These are phyloP conservation scores for Hippocampus guttulatus DNA, from an alignment of 2,113 vertebrate genomes.

Conservation along the genomic window DNA sequence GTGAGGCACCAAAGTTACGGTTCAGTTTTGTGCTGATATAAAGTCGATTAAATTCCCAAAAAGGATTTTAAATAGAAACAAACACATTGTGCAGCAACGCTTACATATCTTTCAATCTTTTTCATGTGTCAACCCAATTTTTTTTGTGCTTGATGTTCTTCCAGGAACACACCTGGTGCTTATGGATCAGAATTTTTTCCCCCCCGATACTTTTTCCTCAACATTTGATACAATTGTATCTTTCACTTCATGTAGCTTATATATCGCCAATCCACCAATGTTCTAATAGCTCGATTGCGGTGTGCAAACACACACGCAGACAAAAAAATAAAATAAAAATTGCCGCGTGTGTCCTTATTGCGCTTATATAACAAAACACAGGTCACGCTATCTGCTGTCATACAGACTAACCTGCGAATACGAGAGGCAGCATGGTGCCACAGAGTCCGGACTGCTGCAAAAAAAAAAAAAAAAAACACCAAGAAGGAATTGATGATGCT, in stretches of 20 bases:
- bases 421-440: no score
- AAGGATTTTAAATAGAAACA: neutral
- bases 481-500: neutral
- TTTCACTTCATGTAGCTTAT: neutral
- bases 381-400: neutral
- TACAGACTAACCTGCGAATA: neutral
- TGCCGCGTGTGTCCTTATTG: neutral
- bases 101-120: slow-evolving; percentile 3
- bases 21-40: neutral
- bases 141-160: neutral
- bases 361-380: neutral
- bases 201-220: neutral
- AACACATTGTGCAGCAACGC: neutral
- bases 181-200: neutral
- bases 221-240: neutral
- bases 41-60: neutral
- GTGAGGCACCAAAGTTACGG: neutral
- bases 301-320: neutral
- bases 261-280: neutral
- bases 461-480: neutral
- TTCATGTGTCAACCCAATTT: neutral
- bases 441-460: neutral
- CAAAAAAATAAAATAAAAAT: neutral
- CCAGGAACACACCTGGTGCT: neutral
- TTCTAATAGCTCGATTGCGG: neutral